Evolutionary conservation across 2,888 invertebrate genomes (phyloP), one percentile per base, ranked within the genome.

Genomic region (Herminia tarsipennalis): DNA sequence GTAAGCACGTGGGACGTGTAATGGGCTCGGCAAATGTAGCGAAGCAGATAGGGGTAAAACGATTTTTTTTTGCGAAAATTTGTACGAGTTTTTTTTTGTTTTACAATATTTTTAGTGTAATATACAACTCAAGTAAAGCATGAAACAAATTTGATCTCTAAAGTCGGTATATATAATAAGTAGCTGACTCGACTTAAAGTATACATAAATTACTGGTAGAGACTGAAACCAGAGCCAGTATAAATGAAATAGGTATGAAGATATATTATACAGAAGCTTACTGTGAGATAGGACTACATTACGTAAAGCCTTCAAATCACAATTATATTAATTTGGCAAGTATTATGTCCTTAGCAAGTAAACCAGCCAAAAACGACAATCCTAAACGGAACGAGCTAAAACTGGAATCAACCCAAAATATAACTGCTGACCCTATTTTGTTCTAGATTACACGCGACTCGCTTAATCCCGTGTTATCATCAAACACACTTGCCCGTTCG

Each of bases 391-490:
- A 41, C 29, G 42, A 25, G 41, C 21, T 33, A 44, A 61, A 57
- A 47, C 28, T 38, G 32, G 42, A 62, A 50, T 25, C 38, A 48
- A 41, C 44, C 57, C 44, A 42, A 44, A 50, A 63, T 53, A 54
- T 48, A 48, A 62, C 53, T 46, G 59, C 60, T 67, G 71, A 63
- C 63, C 71, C 72, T 67, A 76, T 76, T 77, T 75, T 45, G 70
- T 65, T 73, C 56, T 69, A 76, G 73, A 80, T 80, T 77, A 71
- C 70, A 69, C 66, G 67, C 66, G 70, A 71, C 69, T 67, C 68
- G 76, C 75, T 76, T 79, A 81, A 81, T 81, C 78, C 79, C 66
- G 65, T 72, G 75, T 79, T 83, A 83, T 83, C 81, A 70, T 68
- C 73, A 76, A 68, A 74, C 75, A 67, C 76, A 78, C 74, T 76